Evolutionary conservation across 2,113 vertebrate genomes (phyloP), one percentile per base, ranked within the genome.

Genomic region (Gambusia affinis): DNA sequence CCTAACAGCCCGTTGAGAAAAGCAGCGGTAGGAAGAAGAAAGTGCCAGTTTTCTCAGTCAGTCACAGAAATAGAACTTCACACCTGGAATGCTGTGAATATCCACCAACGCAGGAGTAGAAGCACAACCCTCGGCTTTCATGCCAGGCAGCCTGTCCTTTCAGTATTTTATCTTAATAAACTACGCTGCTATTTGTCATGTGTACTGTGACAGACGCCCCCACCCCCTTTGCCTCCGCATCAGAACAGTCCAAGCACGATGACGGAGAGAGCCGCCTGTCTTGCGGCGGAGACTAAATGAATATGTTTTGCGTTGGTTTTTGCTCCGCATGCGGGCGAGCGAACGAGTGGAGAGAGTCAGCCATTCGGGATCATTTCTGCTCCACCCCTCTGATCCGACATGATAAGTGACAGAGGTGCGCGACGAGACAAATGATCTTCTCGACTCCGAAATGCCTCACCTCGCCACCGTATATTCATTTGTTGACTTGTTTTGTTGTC

Each of bases 311-410:
- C n/a, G 44, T 69, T 29, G 17, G n/a, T 44, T 44, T 39, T 42
- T 10, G 67, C 30, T 51, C 19, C 30, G 44, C 3, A 12, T 31
- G 44, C 31, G 31, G 39, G 29, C 0, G 10, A 69, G 44, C 19
- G 42, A 69, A 29, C 19, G 42, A 19, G 35, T 2, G 35, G 35
- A 37, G 35, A 44, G 39, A 30, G 42, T 69, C 19, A 8, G 42
- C n/a, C 64, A 42, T 44, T 67, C 42, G 27, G 37, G 64, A 28
- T n/a, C 64, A 24, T 67, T 67, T 67, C 64, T 67, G 39, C 64
- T 67, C 54, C 31, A 65, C 73, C 73, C 66, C 64, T 57, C 37
- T 67, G 35, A 67, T 61, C 39, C 67, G 54, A 61, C 35, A 75
- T 29, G 63, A 66, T 66, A 60, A 0, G 12, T 66, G 64, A 67